These are phyloP conservation scores for Agrochola lota DNA, from an alignment of 2,888 invertebrate species.

Conservation along the genomic window DNA sequence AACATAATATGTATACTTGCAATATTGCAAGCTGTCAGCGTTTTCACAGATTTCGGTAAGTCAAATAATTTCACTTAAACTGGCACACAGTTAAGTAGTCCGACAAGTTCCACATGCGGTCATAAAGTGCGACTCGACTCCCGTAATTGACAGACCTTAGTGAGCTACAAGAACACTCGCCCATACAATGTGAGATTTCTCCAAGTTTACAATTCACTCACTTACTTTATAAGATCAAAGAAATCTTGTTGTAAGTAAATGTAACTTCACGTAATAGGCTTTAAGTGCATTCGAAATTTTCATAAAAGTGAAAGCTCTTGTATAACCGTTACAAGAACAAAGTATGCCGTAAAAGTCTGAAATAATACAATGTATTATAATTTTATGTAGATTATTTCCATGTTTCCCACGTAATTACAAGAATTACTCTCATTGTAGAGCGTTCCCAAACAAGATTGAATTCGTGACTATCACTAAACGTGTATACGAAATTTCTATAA, in stretches of 20 bases:
- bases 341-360: slow-evolving; percentile 52
- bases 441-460: slow-evolving; percentile 71
- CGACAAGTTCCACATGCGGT: slow-evolving; percentile 65
- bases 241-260: slow-evolving; percentile 35
- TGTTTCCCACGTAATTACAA: slow-evolving; percentile 68
- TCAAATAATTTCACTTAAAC: slow-evolving; percentile 68
- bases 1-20: not conserved
- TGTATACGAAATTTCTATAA: slow-evolving; percentile 72
- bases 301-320: slow-evolving; percentile 67
- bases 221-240: slow-evolving; percentile 51
- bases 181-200: slow-evolving; percentile 60
- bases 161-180: slow-evolving; percentile 53
- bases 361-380: slow-evolving; percentile 52
- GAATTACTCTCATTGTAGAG: slow-evolving; percentile 66
- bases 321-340: slow-evolving; percentile 61
- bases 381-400: slow-evolving; percentile 64
- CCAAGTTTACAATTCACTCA: slow-evolving; percentile 58
- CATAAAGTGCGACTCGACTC: slow-evolving; percentile 65
- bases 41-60: slow-evolving; percentile 67
- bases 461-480: slow-evolving; percentile 79
- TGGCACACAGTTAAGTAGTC: slow-evolving; percentile 62
- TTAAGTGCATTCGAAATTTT: slow-evolving; percentile 58
- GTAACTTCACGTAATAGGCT: slow-evolving; percentile 52
- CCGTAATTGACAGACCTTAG: slow-evolving; percentile 68
- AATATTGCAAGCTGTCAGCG: slow-evolving; percentile 25